Conservation (phyloP, 2,113 vertebrate genomes). For the Varanus salvator region DNA sequence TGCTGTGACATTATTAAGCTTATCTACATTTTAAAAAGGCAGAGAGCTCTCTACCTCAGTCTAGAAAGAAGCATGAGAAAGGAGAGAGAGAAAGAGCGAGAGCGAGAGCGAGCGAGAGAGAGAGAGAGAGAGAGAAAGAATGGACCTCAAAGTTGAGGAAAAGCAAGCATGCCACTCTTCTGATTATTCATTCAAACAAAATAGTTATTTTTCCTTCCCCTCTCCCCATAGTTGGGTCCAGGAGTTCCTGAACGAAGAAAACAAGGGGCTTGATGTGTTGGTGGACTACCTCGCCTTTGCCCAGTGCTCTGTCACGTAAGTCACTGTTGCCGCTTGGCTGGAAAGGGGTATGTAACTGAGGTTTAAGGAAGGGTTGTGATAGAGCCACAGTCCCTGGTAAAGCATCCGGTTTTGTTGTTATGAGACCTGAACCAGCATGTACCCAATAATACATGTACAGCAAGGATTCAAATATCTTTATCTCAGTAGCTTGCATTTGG, state of each 20-base stretch:
- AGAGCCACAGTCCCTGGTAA: no score
- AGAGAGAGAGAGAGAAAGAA: no score
- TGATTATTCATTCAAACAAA: not conserved
- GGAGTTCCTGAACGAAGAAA: constrained; percentile 89
- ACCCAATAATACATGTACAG: no score
- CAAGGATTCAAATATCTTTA: not conserved
- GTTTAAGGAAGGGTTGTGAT: not conserved
- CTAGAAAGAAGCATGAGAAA: not conserved
- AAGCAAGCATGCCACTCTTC: not conserved
- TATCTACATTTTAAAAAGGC: not conserved
- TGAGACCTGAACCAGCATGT: not conserved
- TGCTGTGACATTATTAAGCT: not conserved
- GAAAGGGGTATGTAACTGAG: not conserved
- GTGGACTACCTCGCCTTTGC: constrained; percentile 93
- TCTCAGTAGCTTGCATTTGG: not conserved
- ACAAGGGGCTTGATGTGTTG: constrained; percentile 89
- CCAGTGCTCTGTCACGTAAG: constrained; percentile 87
- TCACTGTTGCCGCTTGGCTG: not conserved
- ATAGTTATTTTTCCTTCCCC: not conserved
- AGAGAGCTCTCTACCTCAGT: not conserved
- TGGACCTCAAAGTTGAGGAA: no score
- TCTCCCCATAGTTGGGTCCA: constrained; percentile 38
- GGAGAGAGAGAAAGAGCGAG: not conserved
- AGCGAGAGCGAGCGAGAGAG: no score
- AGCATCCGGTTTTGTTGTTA: not conserved